Base-by-base conservation (phyloP, 64 coral and sea anemone species). In the Actinia tenebrosa region DNA sequence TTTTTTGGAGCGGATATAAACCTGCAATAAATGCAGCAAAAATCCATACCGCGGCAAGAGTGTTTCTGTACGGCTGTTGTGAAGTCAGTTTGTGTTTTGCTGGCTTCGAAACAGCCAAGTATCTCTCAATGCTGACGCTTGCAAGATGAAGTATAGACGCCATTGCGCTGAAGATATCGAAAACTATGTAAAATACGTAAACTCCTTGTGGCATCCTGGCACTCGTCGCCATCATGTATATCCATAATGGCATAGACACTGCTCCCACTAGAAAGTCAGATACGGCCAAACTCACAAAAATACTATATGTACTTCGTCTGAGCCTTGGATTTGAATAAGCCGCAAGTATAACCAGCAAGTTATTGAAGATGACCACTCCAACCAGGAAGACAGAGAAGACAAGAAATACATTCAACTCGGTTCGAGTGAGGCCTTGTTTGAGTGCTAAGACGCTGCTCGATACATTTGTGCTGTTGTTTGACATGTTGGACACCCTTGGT, bases 81-180 rank as follows among this genome's bases (percentile, higher is more conserved):
- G 88, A 45, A 8, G 90, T 78, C 42, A 89, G 80, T 27, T 80
- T 84, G 55, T 96, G 84, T 50, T 89, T 88, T 53, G 88, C 69
- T 44, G 94, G 94, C 77, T 84, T 86, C 18, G 91, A 92, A 46
- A 96, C 86, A 46, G 94, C 94, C 26, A 96, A 44, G 25, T 84
- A 96, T 46, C 94, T 91, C 61, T 96, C 94, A 9, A 96, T 68
- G 13, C 91, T 92, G 47, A 96, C 88, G 6, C 88, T 87, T 30
- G 89, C 91, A 3, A 96, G 82, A 44, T 96, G 91, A 84, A 96
- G 79, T 55, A 93, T 96, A 0, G 94, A 96, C 20, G 88, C 94
- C 52, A 96, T 61, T 44, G 91, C 94, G 26, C 94, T 96, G 16
- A 90, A 84, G 23, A 96, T 96, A 23, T 96, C 94, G 20, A 96